Percentiles rank a stretch among this genome's conserved stretches.
Evolutionary conservation across 2,797 vertebrate genomes (phyloP).

Genomic region (Crenuchus spilurus): DNA sequence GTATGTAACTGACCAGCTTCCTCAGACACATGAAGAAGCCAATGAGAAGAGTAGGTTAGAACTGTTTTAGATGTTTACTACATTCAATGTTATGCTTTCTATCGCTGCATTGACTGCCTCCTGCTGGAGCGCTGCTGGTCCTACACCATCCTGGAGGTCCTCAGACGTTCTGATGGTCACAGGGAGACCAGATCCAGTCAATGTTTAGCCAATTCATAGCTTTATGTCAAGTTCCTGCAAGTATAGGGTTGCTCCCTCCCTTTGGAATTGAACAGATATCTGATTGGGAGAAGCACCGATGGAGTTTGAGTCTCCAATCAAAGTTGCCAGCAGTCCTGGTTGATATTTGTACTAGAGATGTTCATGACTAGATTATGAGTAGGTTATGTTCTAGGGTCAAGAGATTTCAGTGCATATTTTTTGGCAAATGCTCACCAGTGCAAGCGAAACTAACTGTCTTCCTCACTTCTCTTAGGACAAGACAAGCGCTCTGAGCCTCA

Average conservation of each 20-base stretch:
- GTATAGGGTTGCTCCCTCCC: slow-evolving; percentile 21
- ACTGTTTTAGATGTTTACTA: slow-evolving; percentile 54
- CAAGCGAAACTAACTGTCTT: slow-evolving; percentile 77
- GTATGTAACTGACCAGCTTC: slow-evolving; percentile 90
- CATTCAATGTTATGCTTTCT: slow-evolving; percentile 72
- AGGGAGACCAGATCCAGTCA: slow-evolving; percentile 56
- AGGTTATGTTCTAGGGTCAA: slow-evolving; percentile 31
- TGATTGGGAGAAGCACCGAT: slow-evolving; percentile 38
- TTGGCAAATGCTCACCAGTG: slow-evolving; percentile 64
- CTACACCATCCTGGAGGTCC: slow-evolving; percentile 62
- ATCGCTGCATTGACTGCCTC: slow-evolving; percentile 60
- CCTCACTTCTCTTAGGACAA: slow-evolving; percentile 97
- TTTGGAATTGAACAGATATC: no score
- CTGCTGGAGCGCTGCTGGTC: slow-evolving; percentile 57
- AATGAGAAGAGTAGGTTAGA: slow-evolving; percentile 61
- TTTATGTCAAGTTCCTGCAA: not conserved
- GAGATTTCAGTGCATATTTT: slow-evolving; percentile 59
- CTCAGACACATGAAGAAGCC: slow-evolving; percentile 75
- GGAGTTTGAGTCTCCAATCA: slow-evolving; percentile 37
- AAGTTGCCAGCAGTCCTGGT: slow-evolving; percentile 55
- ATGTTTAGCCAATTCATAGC: slow-evolving; percentile 13
- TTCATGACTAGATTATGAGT: slow-evolving; percentile 27
- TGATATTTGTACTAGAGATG: slow-evolving; percentile 48
- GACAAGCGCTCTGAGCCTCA: slow-evolving; percentile 99
- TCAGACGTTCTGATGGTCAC: slow-evolving; percentile 57